phyloP scores from a whole-genome alignment of 2,113 vertebrate species.

The Aythya baeri region DNA sequence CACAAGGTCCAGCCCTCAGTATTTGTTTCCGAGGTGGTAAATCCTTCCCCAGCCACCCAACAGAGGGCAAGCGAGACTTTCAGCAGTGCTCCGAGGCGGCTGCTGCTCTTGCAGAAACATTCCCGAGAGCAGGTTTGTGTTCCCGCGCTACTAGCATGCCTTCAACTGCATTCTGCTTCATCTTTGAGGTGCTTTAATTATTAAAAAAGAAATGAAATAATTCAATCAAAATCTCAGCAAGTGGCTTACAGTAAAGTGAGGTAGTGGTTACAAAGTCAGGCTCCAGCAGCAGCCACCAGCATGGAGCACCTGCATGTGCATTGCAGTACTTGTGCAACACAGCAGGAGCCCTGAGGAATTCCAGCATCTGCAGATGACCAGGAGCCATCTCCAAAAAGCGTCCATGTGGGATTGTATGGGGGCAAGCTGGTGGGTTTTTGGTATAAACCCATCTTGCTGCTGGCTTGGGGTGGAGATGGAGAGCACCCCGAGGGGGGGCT shows the following conservation, averaged over 20 bases:
- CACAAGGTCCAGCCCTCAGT: neutral
- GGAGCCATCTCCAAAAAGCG: neutral
- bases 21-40: fast-evolving
- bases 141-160: neutral
- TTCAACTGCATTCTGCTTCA: neutral
- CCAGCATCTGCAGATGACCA: neutral
- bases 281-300: neutral
- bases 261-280: neutral
- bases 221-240: fast-evolving
- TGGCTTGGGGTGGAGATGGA: neutral
- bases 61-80: slow-evolving; percentile 64
- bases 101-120: neutral
- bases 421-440: neutral
- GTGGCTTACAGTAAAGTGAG: neutral
- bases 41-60: slow-evolving; percentile 48
- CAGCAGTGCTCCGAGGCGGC: neutral
- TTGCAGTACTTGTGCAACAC: neutral
- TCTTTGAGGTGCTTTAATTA: neutral
- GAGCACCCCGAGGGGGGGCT: neutral
- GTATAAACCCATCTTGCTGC: neutral
- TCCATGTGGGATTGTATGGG: fast-evolving
- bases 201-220: neutral
- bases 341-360: neutral
- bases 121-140: fast-evolving
- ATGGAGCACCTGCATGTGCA: neutral